A percentile compares a stretch with the other conserved stretches of the same genome.
phyloP scores from a whole-genome alignment of 2,797 vertebrate genomes.

The Telmatherina bonti region DNA sequence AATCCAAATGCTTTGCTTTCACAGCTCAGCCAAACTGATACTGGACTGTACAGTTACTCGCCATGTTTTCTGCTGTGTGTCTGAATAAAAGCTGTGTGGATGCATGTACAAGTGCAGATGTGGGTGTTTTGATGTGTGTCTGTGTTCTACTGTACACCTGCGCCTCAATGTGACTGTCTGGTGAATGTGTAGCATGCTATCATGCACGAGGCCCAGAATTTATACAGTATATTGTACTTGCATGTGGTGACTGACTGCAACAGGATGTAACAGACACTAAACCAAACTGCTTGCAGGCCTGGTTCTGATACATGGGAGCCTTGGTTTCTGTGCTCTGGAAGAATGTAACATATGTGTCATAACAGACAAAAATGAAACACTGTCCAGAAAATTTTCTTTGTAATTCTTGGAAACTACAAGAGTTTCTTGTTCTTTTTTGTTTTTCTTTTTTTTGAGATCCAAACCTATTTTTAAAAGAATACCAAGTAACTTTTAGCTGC shows the following conservation, averaged over 20 bases:
- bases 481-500: too few relatives aligned
- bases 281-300: conserved; percentile 43
- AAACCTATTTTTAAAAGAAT: neutral
- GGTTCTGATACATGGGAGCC: conserved; percentile 39
- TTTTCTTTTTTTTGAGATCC: neutral
- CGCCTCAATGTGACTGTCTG: conserved; percentile 72
- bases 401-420: neutral
- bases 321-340: conserved; percentile 9
- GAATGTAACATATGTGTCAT: conserved; percentile 10
- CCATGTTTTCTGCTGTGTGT: conserved; percentile 43
- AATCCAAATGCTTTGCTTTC: conserved; percentile 45
- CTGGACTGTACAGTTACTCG: conserved; percentile 63
- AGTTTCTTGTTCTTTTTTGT: conserved; percentile 9
- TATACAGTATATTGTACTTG: conserved; percentile 68
- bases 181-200: conserved; percentile 82
- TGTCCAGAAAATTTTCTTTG: neutral
- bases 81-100: conserved; percentile 31
- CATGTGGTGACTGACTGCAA: conserved; percentile 76
- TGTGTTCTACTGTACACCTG: conserved; percentile 43
- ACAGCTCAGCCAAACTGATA: conserved; percentile 67
- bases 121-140: conserved; percentile 44
- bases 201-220: conserved; percentile 64
- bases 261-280: conserved; percentile 62
- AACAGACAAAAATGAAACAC: neutral
- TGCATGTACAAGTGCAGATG: conserved; percentile 39